phyloP scores from a whole-genome alignment of 1,140 invertebrate genomes.

The Phymorhynchus buccinoides region DNA sequence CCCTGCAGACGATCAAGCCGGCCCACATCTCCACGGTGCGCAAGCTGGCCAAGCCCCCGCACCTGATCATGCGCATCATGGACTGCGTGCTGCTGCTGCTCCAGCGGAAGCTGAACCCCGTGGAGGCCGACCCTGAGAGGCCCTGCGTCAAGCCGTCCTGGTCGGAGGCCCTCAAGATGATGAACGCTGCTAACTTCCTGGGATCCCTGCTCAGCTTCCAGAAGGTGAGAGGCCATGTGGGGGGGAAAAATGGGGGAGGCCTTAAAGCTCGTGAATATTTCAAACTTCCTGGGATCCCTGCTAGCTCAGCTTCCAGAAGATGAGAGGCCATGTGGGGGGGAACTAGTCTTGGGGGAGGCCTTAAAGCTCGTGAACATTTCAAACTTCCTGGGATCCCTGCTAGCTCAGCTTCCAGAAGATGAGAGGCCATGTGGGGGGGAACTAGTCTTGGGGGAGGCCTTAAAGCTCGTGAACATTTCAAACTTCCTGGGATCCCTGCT shows the following conservation, averaged over 20 bases:
- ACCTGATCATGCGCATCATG: slow-evolving; percentile 98
- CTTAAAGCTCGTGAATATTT: slow-evolving; percentile 96
- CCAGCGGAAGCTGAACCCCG: slow-evolving; percentile 86
- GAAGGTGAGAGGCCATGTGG: slow-evolving; percentile 75
- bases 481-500: no score
- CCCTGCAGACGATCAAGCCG: slow-evolving; percentile 93
- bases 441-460: no score
- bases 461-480: no score
- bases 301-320: slow-evolving; percentile 95
- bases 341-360: no score
- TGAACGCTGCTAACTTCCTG: slow-evolving; percentile 95
- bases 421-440: no score
- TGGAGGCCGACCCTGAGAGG: slow-evolving; percentile 85
- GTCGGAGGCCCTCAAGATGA: slow-evolving; percentile 97
- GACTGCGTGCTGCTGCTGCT: slow-evolving; percentile 96
- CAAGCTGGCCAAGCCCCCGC: slow-evolving; percentile 94
- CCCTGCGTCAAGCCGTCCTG: slow-evolving; percentile 92
- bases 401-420: no score
- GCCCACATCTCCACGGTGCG: slow-evolving; percentile 90
- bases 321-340: slow-evolving; percentile 40
- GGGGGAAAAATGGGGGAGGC: no score
- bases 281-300: slow-evolving; percentile 93
- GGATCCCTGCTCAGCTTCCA: slow-evolving; percentile 94
- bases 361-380: no score
- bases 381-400: no score